A percentile compares a stretch with the other conserved stretches of the same genome.
Conservation (phyloP, 2,888 invertebrate genomes). For the Drosophila borborema region DNA sequence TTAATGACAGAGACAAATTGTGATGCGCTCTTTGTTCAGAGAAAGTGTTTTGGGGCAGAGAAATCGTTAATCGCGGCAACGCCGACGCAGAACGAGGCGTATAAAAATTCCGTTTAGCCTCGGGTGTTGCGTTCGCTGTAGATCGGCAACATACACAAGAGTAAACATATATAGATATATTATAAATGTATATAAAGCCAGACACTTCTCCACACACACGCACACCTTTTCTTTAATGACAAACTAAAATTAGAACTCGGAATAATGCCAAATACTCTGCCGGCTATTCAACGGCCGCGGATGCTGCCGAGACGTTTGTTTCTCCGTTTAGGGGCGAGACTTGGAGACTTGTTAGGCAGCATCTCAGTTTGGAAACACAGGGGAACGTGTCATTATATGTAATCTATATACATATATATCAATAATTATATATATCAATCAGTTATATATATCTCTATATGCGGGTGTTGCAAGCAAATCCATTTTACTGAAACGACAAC, state of each 20-base stretch:
- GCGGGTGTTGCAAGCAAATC: slow-evolving; percentile 30
- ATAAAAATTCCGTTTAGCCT: slow-evolving; percentile 28
- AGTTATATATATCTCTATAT: background rate
- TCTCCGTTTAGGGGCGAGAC: slow-evolving; percentile 29
- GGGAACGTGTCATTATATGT: slow-evolving; percentile 42
- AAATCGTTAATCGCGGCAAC: slow-evolving; percentile 59
- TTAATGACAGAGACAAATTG: slow-evolving; percentile 45
- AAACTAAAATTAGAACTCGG: slow-evolving; percentile 81
- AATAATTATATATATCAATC: background rate
- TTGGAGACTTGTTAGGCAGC: slow-evolving; percentile 37
- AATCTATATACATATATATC: background rate
- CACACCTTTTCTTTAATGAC: slow-evolving; percentile 75
- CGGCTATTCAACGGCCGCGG: slow-evolving; percentile 56
- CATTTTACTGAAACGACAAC: slow-evolving; percentile 46
- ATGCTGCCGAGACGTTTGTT: slow-evolving; percentile 28
- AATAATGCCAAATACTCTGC: slow-evolving; percentile 82
- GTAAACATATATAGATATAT: slow-evolving; percentile 17
- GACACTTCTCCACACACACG: slow-evolving; percentile 43
- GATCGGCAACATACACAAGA: slow-evolving; percentile 22
- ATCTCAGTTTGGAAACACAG: slow-evolving; percentile 11
- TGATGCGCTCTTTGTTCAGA: slow-evolving; percentile 31
- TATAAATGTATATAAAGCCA: slow-evolving; percentile 21
- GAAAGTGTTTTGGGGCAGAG: slow-evolving; percentile 55
- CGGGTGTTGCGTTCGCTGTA: slow-evolving; percentile 24
- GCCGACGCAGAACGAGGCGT: slow-evolving; percentile 58